These are phyloP conservation scores for Diadema setosum DNA, from an alignment of 35 echinoderm and acorn worm species.

Conservation along the genomic window DNA sequence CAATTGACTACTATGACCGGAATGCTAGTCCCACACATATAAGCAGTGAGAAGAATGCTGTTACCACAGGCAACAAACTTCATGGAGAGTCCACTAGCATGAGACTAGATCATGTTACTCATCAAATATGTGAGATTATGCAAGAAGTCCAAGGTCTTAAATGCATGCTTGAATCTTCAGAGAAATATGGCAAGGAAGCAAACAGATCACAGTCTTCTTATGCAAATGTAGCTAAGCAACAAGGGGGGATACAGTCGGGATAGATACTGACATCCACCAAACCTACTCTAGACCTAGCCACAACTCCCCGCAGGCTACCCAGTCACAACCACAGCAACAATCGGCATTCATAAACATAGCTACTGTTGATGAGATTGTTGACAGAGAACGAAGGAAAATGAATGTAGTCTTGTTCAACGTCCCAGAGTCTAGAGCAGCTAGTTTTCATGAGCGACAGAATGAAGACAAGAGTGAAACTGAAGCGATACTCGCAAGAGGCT, in stretches of 20 bases:
- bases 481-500: background rate
- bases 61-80: background rate
- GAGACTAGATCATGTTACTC: background rate
- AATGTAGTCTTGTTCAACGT: background rate
- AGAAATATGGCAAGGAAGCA: background rate
- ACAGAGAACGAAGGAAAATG: background rate
- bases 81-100: background rate
- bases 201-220: background rate
- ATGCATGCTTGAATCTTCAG: background rate
- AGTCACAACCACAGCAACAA: background rate
- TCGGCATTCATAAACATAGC: background rate
- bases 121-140: constrained; percentile 5
- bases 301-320: background rate
- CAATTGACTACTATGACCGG: background rate
- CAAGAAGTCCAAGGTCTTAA: background rate
- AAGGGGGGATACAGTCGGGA: background rate
- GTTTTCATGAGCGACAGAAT: background rate
- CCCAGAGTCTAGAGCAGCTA: background rate
- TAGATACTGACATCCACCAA: background rate
- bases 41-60: background rate
- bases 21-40: background rate
- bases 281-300: background rate
- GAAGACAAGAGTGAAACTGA: background rate
- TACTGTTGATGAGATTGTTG: background rate
- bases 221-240: background rate